Evolutionary conservation across 2,113 vertebrate species (phyloP).

Genomic region (Petrocephalus zakoni): DNA sequence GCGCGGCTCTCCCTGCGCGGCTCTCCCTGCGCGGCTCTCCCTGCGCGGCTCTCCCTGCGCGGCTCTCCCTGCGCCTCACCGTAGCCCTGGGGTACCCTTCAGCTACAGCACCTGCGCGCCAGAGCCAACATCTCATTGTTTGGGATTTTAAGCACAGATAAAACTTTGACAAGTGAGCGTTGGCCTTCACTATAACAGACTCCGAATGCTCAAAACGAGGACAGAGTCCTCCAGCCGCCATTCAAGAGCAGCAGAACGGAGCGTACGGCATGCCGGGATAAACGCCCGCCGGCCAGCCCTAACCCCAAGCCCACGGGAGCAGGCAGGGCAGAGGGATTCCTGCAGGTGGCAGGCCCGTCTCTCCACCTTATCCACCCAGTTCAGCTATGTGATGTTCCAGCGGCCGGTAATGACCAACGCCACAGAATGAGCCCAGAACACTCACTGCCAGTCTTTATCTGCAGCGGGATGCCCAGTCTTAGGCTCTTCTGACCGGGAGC

Average conservation of each 20-base stretch:
- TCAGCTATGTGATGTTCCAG: neutral
- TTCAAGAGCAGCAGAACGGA: neutral
- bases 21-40: no score
- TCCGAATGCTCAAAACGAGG: neutral
- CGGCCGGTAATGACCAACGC: neutral
- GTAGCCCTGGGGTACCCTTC: neutral
- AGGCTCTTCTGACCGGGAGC: neutral
- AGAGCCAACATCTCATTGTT: neutral
- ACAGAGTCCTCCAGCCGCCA: no score
- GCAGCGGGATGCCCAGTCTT: neutral
- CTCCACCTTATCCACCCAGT: neutral
- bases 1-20: no score
- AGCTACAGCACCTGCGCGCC: neutral
- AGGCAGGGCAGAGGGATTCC: neutral
- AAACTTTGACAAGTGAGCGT: neutral
- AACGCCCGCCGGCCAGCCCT: neutral
- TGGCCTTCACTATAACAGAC: neutral
- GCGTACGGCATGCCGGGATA: neutral
- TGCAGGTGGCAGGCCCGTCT: neutral
- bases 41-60: no score
- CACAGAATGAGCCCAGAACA: neutral
- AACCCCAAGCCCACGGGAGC: neutral
- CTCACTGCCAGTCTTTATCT: neutral
- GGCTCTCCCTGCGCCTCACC: no score
- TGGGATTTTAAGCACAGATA: neutral